phyloP scores from a whole-genome alignment of 2,888 invertebrate genomes.

The Xanthia icteritia region DNA sequence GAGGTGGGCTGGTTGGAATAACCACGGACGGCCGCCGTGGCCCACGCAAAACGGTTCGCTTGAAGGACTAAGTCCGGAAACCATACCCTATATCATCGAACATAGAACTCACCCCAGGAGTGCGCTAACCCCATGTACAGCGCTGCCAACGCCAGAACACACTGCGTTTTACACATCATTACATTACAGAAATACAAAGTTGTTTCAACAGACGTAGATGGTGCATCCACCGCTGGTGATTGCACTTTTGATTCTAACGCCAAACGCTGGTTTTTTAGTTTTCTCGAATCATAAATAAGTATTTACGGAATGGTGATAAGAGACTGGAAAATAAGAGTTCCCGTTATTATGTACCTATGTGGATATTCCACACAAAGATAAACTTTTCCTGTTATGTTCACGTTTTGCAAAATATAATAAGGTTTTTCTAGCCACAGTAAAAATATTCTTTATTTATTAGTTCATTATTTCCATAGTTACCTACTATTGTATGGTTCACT shows the following conservation, averaged over 20 bases:
- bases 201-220: conserved; percentile 53
- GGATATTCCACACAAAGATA: neutral
- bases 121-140: conserved; percentile 76
- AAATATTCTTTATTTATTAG: too few relatives aligned
- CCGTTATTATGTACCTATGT: neutral
- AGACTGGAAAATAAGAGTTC: neutral
- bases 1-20: neutral
- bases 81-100: neutral
- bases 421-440: neutral
- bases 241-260: neutral
- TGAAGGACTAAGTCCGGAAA: neutral
- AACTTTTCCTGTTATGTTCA: neutral
- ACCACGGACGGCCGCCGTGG: neutral
- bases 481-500: too few relatives aligned
- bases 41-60: neutral
- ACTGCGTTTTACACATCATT: neutral
- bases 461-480: too few relatives aligned
- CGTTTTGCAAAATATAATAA: too few relatives aligned
- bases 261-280: too few relatives aligned
- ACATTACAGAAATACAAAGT: neutral
- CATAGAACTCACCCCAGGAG: conserved; percentile 79
- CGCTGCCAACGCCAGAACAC: conserved; percentile 76
- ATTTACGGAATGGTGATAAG: neutral
- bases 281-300: neutral
- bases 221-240: conserved; percentile 8